Evolutionary conservation across 2,797 vertebrate genomes (phyloP).

Genomic region (Cossypha dichroa): DNA sequence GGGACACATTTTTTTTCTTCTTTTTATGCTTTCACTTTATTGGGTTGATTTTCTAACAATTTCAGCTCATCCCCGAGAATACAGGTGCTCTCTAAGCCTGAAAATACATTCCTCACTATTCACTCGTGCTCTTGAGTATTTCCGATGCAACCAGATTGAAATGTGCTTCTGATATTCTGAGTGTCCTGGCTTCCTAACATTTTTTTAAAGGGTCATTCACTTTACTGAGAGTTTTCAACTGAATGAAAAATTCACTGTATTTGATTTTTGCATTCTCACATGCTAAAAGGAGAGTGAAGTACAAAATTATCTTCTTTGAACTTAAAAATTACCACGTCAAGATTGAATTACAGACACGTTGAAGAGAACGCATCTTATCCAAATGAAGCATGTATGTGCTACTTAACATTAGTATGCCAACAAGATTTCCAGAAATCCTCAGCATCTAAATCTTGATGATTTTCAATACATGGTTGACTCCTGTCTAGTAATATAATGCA

Average conservation of each 20-base stretch:
- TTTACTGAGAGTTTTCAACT: constrained; percentile 35
- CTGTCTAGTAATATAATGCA: not conserved
- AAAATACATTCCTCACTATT: constrained; percentile 31
- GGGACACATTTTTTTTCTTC: not conserved
- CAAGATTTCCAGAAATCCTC: not conserved
- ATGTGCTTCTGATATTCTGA: constrained; percentile 30
- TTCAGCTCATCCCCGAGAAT: not conserved
- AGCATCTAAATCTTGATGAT: not conserved
- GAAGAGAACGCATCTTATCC: not conserved
- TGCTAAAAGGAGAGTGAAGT: not conserved
- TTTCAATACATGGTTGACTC: not conserved
- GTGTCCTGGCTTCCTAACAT: constrained; percentile 45
- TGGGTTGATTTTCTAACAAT: not conserved
- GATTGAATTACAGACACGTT: not conserved
- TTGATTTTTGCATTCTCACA: constrained; percentile 35
- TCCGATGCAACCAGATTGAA: constrained; percentile 32
- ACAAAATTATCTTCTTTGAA: constrained; percentile 12
- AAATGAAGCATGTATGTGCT: not conserved
- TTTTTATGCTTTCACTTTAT: not conserved
- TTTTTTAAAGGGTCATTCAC: constrained; percentile 51
- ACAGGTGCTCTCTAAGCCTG: constrained; percentile 11
- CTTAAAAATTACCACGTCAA: not conserved
- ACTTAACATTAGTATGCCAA: not conserved
- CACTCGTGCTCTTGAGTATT: not conserved
- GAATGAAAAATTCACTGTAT: constrained; percentile 1